Evolutionary conservation across 1,140 invertebrate species (phyloP), one percentile per base, ranked within the genome.

Genomic region (Teleopsis dalmanni): DNA sequence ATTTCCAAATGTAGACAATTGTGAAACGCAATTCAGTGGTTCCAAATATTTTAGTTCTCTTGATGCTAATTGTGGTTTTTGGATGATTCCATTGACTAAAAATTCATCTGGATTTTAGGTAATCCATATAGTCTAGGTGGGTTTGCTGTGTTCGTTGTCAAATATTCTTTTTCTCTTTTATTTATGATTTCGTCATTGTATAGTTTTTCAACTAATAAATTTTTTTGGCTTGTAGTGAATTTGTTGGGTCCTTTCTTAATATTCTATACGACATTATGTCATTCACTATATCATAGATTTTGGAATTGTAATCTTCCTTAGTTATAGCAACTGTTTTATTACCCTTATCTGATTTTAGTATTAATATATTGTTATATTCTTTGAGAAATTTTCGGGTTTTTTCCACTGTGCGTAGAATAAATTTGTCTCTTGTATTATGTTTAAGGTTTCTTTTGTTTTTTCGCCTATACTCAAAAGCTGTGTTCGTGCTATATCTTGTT

Each of bases 31-130:
- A 50, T 46, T 75, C 26, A 26, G 16, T 36, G 61, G 63, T 18
- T 57, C 65, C 25, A 60, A 61, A 52, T 59, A 54, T 50, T 75
- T 71, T 54, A 61, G 62, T 4, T 65, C 61, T 9, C 47, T 76
- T 18, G 74, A 77, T 59, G 63, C 65, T 4, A 65, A 57, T 48
- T 56, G 51, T 41, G 65, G 70, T 9, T 76, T 73, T 58, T 74
- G 68, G 65, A 65, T 73, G 49, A 57, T 75, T 25, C 54, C 57
- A 42, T 55, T 78, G 23, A 48, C 53, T 37, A 50, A 71, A 23
- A 52, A 70, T 34, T 67, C 59, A 51, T 56, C 55, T 31, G 50
- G n/a, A 43, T 43, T 29, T 43, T 43, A 4, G 41, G 41, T 5
- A 43, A 10, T 7, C 41, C 41, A 43, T 43, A 43, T 43, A 43